Evolutionary conservation across 2,113 vertebrate species (phyloP).

Genomic region (Zonotrichia leucophrys): DNA sequence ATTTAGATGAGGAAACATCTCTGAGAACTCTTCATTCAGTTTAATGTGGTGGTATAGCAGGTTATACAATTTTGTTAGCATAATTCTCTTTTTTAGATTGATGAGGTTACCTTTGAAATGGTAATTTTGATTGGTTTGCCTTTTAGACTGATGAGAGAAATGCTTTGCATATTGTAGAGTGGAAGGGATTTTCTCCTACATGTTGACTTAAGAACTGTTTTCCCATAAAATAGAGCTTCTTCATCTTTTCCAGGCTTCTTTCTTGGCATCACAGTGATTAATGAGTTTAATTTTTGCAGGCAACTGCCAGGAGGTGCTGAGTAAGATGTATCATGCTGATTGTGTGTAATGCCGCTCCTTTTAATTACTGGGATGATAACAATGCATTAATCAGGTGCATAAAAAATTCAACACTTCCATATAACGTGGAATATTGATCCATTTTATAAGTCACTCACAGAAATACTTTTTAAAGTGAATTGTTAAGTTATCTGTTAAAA

Average conservation of each 20-base stretch:
- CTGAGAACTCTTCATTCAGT: not conserved
- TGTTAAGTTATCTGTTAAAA: conserved; percentile 39
- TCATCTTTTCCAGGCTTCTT: conserved; percentile 50
- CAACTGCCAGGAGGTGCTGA: conserved; percentile 75
- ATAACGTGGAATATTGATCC: conserved; percentile 42
- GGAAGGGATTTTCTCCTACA: not conserved
- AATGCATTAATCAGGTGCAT: conserved; percentile 64
- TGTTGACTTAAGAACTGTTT: conserved; percentile 13
- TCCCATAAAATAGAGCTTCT: conserved; percentile 33
- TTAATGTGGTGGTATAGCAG: not conserved
- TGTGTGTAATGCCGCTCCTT: conserved; percentile 58
- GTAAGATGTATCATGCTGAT: conserved; percentile 71
- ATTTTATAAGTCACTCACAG: not conserved
- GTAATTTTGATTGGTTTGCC: not conserved
- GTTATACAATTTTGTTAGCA: not conserved
- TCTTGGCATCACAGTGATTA: conserved; percentile 70
- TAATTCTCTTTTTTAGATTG: not conserved
- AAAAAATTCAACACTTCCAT: conserved; percentile 42
- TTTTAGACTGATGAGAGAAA: not conserved
- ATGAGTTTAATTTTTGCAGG: conserved; percentile 78
- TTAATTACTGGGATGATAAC: conserved; percentile 74
- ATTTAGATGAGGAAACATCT: not conserved
- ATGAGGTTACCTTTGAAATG: not conserved
- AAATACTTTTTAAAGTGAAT: conserved; percentile 47
- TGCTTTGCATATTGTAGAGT: not conserved